Evolutionary conservation across 2,797 vertebrate species (phyloP).

Genomic region (Parauchenoglanis punctatus): DNA sequence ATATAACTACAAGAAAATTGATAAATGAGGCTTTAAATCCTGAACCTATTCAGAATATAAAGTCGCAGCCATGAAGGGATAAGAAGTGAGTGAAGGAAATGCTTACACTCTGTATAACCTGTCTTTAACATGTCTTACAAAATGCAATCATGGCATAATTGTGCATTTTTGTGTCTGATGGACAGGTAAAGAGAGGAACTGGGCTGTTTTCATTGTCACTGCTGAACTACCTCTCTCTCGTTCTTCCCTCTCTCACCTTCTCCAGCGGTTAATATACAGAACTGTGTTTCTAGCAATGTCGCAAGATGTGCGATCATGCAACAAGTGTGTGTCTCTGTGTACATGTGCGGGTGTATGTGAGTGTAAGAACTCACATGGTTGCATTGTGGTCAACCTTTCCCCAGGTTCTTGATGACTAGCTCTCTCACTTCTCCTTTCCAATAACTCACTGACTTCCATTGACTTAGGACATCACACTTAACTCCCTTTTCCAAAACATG

Average conservation of each 20-base stretch:
- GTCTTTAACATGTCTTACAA: background rate
- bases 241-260: conserved; percentile 28
- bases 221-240: background rate
- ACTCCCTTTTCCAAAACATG: background rate
- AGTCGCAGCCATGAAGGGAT: background rate
- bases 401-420: conserved; percentile 61
- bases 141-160: background rate
- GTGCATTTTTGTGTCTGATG: conserved; percentile 29
- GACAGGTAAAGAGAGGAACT: background rate
- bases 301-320: conserved; percentile 56
- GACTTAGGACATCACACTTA: conserved; percentile 32
- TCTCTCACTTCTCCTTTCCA: conserved; percentile 63
- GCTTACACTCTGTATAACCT: too few relatives aligned
- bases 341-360: conserved; percentile 33
- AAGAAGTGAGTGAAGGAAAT: too few relatives aligned
- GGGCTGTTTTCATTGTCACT: background rate
- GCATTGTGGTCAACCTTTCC: conserved; percentile 59
- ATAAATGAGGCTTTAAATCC: background rate
- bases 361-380: conserved; percentile 55
- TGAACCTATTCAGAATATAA: background rate
- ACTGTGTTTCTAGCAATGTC: conserved; percentile 41
- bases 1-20: background rate
- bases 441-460: conserved; percentile 55
- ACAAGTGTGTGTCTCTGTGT: conserved; percentile 42
- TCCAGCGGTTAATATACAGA: conserved; percentile 31